Base-by-base conservation (phyloP, 2,113 vertebrate species). In the Cebidichthys violaceus region DNA sequence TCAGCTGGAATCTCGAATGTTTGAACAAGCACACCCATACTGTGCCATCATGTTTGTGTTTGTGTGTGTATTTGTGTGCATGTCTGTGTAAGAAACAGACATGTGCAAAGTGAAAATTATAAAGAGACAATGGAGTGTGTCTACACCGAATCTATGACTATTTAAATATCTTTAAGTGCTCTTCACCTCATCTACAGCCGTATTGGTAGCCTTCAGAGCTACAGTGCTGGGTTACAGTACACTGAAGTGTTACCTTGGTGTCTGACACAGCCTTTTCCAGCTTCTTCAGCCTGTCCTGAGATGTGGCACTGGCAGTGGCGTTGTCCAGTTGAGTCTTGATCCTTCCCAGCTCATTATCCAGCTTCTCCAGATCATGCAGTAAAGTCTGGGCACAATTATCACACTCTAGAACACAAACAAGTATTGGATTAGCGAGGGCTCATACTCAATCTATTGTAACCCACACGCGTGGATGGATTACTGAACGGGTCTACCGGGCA, bases 381-480 rank as follows among this genome's bases (percentile, higher is more conserved):
- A 99, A 94, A 0, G 96, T 97, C 84, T 96, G 92, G n/a, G 97
- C 97, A 82, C 98, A 99, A 86, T 93, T 98, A 73, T 97, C 97
- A 0, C 98, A 99, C 37, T 96, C 98, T 99, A 93, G 20, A 94
- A 86, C 24, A 79, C 70, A 89, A 50, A 75, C 2, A 37, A 77
- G 17, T 4, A 14, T 33, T 24, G 2, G 13, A 45, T 67, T 31
- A 59, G 33, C 29, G 81, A 77, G 59, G 10, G n/a, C 20, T 33
- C 2, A 24, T 31, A 37, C 13, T 13, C 0, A 1, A n/a, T n/a
- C 50, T 67, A 45, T n/a, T 24, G 11, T 22, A 31, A 78, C 65
- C 13, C 43, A 8, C 29, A 64, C 14, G 5, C 31, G 22, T n/a
- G 52, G 52, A 55, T n/a, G 52, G 52, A n/a, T 55, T 55, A n/a